These are phyloP conservation scores for Clostera curtula DNA, from an alignment of 2,888 invertebrate species.

Conservation along the genomic window DNA sequence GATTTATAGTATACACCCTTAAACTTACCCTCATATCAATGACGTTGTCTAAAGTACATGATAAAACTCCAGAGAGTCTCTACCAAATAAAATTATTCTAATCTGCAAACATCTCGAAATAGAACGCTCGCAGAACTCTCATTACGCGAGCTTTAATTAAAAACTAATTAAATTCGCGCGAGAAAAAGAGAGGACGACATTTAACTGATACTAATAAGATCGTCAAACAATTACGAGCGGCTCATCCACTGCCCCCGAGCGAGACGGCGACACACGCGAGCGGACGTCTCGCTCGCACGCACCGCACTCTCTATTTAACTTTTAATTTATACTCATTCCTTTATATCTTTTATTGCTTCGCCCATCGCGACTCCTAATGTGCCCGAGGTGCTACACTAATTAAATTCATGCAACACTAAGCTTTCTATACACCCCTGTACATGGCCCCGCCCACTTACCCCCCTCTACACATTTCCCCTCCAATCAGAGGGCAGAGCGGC, in stretches of 20 bases:
- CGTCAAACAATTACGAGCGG: constrained; percentile 73
- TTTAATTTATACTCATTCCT: constrained; percentile 76
- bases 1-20: too few relatives aligned
- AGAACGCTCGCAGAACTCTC: constrained; percentile 50
- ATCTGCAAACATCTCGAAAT: constrained; percentile 34
- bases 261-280: constrained; percentile 19
- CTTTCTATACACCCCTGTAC: constrained; percentile 43
- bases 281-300: constrained; percentile 37
- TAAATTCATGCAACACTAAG: constrained; percentile 75
- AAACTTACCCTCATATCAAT: too few relatives aligned
- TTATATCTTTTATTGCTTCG: constrained; percentile 76
- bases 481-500: constrained; percentile 37
- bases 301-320: constrained; percentile 69
- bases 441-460: constrained; percentile 32
- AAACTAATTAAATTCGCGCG: constrained; percentile 71
- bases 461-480: constrained; percentile 21
- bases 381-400: constrained; percentile 73
- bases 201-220: constrained; percentile 76
- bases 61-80: constrained; percentile 8
- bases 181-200: constrained; percentile 71
- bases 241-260: constrained; percentile 40
- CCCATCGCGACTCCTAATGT: constrained; percentile 75
- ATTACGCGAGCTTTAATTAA: constrained; percentile 68
- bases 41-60: neutral
- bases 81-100: constrained; percentile 22